Base-by-base conservation (phyloP, 2,113 vertebrate genomes). In the Emydura subglobosa region DNA sequence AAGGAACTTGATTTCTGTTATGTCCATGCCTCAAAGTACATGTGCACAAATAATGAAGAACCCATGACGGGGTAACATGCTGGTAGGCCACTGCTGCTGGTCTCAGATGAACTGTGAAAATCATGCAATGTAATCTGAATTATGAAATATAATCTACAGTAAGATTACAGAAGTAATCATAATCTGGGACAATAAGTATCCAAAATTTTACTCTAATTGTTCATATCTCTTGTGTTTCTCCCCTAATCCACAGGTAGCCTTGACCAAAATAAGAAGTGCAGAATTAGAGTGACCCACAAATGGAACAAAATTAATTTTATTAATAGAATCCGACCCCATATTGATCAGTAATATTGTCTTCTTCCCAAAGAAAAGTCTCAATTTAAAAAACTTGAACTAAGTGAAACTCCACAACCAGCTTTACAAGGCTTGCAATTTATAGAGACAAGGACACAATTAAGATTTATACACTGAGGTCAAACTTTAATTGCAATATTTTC, bases 51-150 rank as follows among this genome's bases (percentile, higher is more conserved):
- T 22, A 72, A 72, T 72, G 65, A 72, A 86, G 24, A 42, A 54
- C 21, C n/a, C 68, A 55, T 6, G 17, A 34, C 0, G 5, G 1
- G 79, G 25, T 47, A 44, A 76, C 0, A 0, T 7, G 74, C 79
- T 2, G 80, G 49, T 16, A 90, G 11, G 34, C 22, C 12, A n/a
- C 0, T 76, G 22, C 19, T 61, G 34, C 27, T 51, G 49, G 51
- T 11, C 74, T 59, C 10, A 39, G 31, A 12, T 27, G 47, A 1
- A 13, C 39, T 51, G 39, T 87, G 74, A 76, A 89, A 76, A 90
- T 65, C 2, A 85, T 0, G 2, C 5, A 25, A 13, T 9, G 79
- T 31, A 74, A 47, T 6, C 17, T 83, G 21, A 1, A 1, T 2
- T 94, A n/a, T 27, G 89, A 83, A 74, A 87, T 12, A 50, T 10